Percentiles rank a stretch among this genome's conserved stretches.
These are phyloP conservation scores for Chelmon rostratus DNA, from an alignment of 2,797 vertebrate genomes.

Conservation along the genomic window DNA sequence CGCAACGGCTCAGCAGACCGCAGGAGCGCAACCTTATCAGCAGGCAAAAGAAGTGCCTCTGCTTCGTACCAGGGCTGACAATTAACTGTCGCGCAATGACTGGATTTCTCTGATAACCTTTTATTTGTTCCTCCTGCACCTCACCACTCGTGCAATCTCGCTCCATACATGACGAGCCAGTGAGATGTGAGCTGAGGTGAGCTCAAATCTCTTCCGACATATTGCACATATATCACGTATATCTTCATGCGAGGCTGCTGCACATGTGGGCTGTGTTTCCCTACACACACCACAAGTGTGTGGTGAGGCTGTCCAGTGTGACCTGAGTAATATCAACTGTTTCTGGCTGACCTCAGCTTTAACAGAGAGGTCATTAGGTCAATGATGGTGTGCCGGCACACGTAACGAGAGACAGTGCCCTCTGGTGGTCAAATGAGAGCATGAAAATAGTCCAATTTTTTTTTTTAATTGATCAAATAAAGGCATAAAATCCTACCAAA, in stretches of 20 bases:
- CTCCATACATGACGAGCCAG: conserved; percentile 29
- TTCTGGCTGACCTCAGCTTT: conserved; percentile 25
- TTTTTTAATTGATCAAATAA: too few relatives aligned
- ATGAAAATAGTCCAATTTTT: neutral
- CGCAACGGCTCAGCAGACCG: conserved; percentile 74
- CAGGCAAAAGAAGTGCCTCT: conserved; percentile 78
- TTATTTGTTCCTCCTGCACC: conserved; percentile 69
- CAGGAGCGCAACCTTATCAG: conserved; percentile 81
- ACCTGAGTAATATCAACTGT: conserved; percentile 43
- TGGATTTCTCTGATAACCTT: conserved; percentile 86
- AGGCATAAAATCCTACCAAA: too few relatives aligned
- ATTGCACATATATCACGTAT: conserved; percentile 59
- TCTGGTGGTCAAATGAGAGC: conserved; percentile 61
- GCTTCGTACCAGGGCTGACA: conserved; percentile 75
- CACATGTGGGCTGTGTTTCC: neutral
- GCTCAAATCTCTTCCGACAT: conserved; percentile 75
- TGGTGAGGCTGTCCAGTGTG: conserved; percentile 30
- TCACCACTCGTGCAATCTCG: conserved; percentile 63
- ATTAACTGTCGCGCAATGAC: conserved; percentile 84
- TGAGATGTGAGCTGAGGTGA: conserved; percentile 71
- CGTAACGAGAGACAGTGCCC: conserved; percentile 55
- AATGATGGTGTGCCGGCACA: conserved; percentile 12
- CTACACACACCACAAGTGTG: conserved; percentile 31
- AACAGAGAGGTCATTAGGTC: conserved; percentile 73
- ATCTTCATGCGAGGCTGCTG: conserved; percentile 40